Evolutionary conservation across 2,797 vertebrate species (phyloP).

Genomic region (Eidolon dupreanum): DNA sequence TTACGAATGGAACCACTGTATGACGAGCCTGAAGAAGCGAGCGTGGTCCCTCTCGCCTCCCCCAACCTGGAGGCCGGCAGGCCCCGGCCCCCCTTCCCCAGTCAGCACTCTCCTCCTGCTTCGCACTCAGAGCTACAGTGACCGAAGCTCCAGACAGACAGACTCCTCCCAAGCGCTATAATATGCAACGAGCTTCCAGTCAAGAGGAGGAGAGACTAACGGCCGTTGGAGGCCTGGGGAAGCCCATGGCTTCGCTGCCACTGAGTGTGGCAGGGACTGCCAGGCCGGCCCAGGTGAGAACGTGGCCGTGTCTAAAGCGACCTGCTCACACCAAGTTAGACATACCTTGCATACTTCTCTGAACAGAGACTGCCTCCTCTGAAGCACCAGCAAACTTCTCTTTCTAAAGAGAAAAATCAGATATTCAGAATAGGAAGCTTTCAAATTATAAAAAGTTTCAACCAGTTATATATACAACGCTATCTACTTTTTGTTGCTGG

Average conservation of each 20-base stretch:
- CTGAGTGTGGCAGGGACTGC: neutral
- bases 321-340: neutral
- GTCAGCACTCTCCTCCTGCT: neutral
- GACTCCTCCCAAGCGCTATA: slow-evolving; percentile 28
- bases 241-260: neutral
- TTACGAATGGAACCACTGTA: neutral
- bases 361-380: slow-evolving; percentile 88
- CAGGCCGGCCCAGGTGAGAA: neutral
- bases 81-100: neutral
- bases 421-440: slow-evolving; percentile 15
- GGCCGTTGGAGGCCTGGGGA: neutral
- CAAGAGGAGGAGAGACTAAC: neutral
- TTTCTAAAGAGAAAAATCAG: slow-evolving; percentile 88
- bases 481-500: neutral
- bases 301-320: neutral
- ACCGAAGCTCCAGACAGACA: neutral
- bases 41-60: neutral
- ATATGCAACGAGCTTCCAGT: neutral
- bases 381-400: slow-evolving; percentile 87
- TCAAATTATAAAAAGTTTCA: neutral
- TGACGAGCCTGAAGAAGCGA: neutral
- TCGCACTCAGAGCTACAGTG: neutral
- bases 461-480: neutral
- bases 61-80: neutral
- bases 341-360: slow-evolving; percentile 94